A percentile compares a stretch with the other conserved stretches of the same genome.
These are phyloP conservation scores for Sebastes itinus DNA, from an alignment of 2,797 vertebrate genomes.

Conservation along the genomic window DNA sequence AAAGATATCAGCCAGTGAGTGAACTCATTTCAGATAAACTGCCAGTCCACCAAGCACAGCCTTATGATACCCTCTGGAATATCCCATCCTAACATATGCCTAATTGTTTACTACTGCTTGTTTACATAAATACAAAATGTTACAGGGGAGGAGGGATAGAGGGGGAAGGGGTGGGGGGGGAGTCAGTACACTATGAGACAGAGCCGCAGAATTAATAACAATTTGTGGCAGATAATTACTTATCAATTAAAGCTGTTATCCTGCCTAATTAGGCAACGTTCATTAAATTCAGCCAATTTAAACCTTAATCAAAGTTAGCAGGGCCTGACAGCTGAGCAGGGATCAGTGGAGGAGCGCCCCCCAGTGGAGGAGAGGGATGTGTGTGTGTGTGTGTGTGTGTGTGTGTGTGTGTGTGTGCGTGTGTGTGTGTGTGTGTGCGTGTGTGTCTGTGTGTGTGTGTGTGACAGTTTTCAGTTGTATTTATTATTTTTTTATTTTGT, in stretches of 20 bases:
- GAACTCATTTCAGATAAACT: constrained; percentile 62
- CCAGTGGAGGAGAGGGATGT: constrained; percentile 69
- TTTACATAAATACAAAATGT: constrained; percentile 79
- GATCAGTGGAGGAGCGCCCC: constrained; percentile 81
- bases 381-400: too few species aligned
- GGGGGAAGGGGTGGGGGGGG: neutral
- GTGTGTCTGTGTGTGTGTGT: too few species aligned
- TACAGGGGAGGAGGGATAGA: constrained; percentile 41
- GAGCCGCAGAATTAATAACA: constrained; percentile 78
- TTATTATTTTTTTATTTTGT: neutral
- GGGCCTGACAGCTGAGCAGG: constrained; percentile 72
- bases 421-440: too few species aligned
- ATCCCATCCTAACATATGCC: constrained; percentile 71
- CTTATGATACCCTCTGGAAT: constrained; percentile 63
- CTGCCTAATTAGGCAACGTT: constrained; percentile 93
- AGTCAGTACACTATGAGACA: constrained; percentile 59
- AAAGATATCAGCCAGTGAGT: constrained; percentile 51
- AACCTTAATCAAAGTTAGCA: constrained; percentile 94
- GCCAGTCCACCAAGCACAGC: constrained; percentile 50
- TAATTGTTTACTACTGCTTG: constrained; percentile 79
- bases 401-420: too few species aligned
- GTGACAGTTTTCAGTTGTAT: neutral
- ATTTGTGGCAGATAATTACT: constrained; percentile 84
- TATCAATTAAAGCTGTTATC: constrained; percentile 93
- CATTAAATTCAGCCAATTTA: constrained; percentile 97